Base-by-base conservation (phyloP, 2,888 invertebrate genomes). In the Thysanoteuthis rhombus region DNA sequence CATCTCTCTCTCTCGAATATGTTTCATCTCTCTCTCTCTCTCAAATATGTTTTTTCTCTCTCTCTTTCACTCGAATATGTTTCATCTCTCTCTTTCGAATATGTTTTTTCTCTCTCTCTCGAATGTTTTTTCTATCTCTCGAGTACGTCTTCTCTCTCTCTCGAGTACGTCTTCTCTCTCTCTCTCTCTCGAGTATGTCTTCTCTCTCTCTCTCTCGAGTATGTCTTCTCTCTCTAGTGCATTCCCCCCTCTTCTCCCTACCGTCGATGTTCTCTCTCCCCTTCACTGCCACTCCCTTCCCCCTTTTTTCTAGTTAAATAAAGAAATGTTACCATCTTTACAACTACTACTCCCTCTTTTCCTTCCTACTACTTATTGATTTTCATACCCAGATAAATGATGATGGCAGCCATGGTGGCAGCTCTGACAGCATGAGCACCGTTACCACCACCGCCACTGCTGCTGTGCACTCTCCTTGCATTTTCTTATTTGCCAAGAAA, bases 101-200 rank as follows among this genome's bases (percentile, higher is more conserved):
- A 0, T 0, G 5, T 16, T n/a, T 8, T n/a, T 16, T 75, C 32
- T n/a, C 32, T 75, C 75, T 75, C 8, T 75, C 75, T 12, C n/a
- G n/a, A 4, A 10, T n/a, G 10, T n/a, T 19, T n/a, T 8, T n/a
- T 16, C n/a, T 12, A 0, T n/a, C 12, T n/a, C 12, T 12, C 10
- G 5, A 19, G 5, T 25, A 28, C 8, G 5, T 8, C 16, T 10
- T 58, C 32, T 75, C n/a, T 75, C n/a, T n/a, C 75, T 75, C 12
- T 75, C 4, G 22, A 1, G 22, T 28, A 28, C 58, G 22, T 32
- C 10, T 8, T n/a, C n/a, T 75, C n/a, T 75, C 1, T 16, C n/a
- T n/a, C n/a, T n/a, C 32, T n/a, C 75, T 75, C 1, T n/a, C n/a
- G n/a, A n/a, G n/a, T n/a, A n/a, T 75, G 8, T 8, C 8, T 6